A percentile compares a stretch with the other conserved stretches of the same genome.
Conservation (phyloP, 2,113 vertebrate genomes). For the Micromys minutus region DNA sequence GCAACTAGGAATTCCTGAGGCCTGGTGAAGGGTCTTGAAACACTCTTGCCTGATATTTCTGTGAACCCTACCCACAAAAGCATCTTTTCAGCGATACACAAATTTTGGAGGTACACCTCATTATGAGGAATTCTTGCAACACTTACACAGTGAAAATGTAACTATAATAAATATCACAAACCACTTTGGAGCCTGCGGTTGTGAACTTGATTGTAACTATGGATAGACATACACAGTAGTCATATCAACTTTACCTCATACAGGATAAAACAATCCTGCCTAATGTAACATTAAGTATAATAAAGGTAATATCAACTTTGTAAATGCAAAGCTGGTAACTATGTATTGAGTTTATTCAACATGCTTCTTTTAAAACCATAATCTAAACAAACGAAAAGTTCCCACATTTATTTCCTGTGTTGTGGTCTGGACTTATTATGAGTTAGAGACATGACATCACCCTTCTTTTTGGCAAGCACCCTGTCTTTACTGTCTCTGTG, state of each 20-base stretch:
- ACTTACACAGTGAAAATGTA: slow-evolving; percentile 23
- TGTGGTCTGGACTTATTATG: background rate
- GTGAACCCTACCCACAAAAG: background rate
- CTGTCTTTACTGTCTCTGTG: background rate
- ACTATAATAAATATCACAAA: slow-evolving; percentile 25
- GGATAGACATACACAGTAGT: slow-evolving; percentile 24
- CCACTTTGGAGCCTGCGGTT: background rate
- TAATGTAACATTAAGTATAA: slow-evolving; percentile 41
- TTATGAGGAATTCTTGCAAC: slow-evolving; percentile 39
- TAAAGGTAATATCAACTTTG: slow-evolving; percentile 41
- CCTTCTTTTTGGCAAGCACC: background rate
- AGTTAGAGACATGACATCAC: background rate
- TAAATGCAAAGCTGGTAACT: slow-evolving; percentile 29
- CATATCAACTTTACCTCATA: slow-evolving; percentile 21
- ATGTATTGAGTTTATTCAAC: background rate
- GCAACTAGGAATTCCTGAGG: slow-evolving; percentile 1
- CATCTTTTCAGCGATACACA: background rate
- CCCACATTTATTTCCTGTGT: background rate
- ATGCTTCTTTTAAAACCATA: slow-evolving; percentile 26
- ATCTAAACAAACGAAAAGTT: slow-evolving; percentile 10
- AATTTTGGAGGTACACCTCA: background rate
- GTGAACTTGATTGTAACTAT: background rate
- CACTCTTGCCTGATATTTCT: background rate
- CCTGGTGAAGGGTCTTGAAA: background rate
- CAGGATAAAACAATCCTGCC: background rate